Percentiles rank a stretch among this genome's conserved stretches.
phyloP scores from a whole-genome alignment of 2,888 invertebrate genomes.

The Notocelia uddmanniana region DNA sequence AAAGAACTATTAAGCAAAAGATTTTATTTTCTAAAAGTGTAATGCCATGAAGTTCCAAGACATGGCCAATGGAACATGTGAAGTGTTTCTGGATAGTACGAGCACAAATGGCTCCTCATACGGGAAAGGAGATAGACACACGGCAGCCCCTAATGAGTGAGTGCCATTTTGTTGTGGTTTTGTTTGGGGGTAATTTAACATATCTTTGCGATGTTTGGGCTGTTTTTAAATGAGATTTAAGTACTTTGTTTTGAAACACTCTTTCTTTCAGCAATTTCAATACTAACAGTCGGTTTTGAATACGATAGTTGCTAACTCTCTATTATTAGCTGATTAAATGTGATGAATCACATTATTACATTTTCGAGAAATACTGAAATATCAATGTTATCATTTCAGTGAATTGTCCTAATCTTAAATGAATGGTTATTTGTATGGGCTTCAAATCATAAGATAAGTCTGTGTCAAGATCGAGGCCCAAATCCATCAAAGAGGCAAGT shows the following conservation, averaged over 20 bases:
- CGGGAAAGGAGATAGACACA: slow-evolving; percentile 79
- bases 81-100: slow-evolving; percentile 53
- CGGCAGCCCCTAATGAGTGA: slow-evolving; percentile 82
- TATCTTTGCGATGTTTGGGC: not conserved
- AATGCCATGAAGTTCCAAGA: slow-evolving; percentile 68
- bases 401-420: not conserved
- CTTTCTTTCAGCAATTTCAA: not conserved
- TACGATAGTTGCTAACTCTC: no score
- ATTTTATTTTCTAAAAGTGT: slow-evolving; percentile 48
- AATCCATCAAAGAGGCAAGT: not conserved
- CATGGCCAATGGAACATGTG: slow-evolving; percentile 67
- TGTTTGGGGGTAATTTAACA: no score
- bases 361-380: not conserved
- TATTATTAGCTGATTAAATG: not conserved
- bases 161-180: slow-evolving; percentile 46
- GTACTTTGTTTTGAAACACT: not conserved
- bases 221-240: not conserved
- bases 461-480: not conserved
- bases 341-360: no score
- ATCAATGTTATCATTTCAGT: not conserved
- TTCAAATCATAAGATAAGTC: slow-evolving; percentile 3
- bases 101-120: slow-evolving; percentile 71
- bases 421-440: not conserved
- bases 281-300: no score
- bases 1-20: not conserved